These are phyloP conservation scores for Halictus ligatus DNA, from an alignment of 2,888 invertebrate genomes.

Conservation along the genomic window DNA sequence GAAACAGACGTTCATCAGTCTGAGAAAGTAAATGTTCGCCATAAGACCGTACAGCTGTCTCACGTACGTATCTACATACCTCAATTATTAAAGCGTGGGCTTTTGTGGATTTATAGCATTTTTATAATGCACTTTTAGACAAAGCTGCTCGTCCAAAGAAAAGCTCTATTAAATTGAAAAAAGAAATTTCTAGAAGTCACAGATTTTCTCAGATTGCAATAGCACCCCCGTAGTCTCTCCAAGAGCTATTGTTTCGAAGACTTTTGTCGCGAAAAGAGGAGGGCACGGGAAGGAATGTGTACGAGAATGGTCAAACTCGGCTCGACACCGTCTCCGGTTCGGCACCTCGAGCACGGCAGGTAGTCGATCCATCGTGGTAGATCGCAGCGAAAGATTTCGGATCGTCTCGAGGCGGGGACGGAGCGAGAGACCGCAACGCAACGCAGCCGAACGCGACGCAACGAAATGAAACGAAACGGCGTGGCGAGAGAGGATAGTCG, in stretches of 20 bases:
- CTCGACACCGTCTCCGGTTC: constrained; percentile 31
- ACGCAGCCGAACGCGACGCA: constrained; percentile 21
- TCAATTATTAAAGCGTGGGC: neutral
- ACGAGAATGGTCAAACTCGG: neutral
- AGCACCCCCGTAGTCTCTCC: neutral
- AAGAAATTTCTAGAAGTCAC: neutral
- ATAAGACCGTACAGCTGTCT: neutral
- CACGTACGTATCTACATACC: neutral
- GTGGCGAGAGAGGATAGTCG: constrained; percentile 16
- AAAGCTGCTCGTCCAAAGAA: neutral
- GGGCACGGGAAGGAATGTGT: neutral
- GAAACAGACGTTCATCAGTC: neutral
- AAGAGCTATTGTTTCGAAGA: neutral
- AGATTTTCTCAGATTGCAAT: neutral
- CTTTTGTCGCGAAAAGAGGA: neutral
- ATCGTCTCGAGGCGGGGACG: neutral
- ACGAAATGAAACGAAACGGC: constrained; percentile 31
- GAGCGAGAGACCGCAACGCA: constrained; percentile 26
- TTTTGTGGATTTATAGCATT: no score
- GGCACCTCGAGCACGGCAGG: constrained; percentile 51
- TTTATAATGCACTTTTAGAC: neutral
- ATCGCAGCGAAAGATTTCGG: constrained; percentile 51
- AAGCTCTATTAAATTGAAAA: neutral
- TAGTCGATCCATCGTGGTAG: constrained; percentile 55
- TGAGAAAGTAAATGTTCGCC: neutral